Percentiles rank a stretch among this genome's conserved stretches.
Conservation (phyloP, 2,797 vertebrate genomes). For the Notoglanidium macrostoma region DNA sequence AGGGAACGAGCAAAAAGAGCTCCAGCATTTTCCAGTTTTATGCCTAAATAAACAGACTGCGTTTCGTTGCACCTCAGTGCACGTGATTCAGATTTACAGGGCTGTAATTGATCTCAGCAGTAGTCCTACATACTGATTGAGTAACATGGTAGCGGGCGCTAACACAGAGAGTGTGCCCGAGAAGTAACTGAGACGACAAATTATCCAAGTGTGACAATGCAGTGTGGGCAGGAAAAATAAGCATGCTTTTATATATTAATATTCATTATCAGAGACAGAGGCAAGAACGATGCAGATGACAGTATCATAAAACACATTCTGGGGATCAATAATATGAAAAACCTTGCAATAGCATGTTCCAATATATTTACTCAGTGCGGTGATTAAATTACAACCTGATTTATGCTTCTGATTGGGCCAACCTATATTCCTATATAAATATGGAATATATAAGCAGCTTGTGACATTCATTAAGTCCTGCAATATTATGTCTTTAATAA, state of each 20-base stretch:
- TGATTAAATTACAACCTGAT: constrained; percentile 59
- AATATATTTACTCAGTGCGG: constrained; percentile 3
- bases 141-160: constrained; percentile 52
- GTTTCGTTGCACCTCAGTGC: background rate
- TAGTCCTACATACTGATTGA: constrained; percentile 57
- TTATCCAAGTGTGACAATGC: constrained; percentile 51
- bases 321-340: constrained; percentile 15
- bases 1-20: no score
- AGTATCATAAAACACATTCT: constrained; percentile 38
- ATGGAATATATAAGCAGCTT: constrained; percentile 63
- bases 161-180: constrained; percentile 42
- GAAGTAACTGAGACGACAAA: constrained; percentile 42
- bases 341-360: constrained; percentile 22
- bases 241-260: constrained; percentile 60
- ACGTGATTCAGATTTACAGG: constrained; percentile 47
- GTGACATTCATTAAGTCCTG: constrained; percentile 68
- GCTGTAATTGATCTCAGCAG: constrained; percentile 61
- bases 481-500: constrained; percentile 68
- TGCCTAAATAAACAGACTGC: background rate
- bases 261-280: constrained; percentile 46
- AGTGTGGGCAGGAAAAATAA: constrained; percentile 52
- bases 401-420: constrained; percentile 59
- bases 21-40: no score
- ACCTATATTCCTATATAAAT: constrained; percentile 65
- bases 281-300: background rate